Evolutionary conservation across 2,113 vertebrate species (phyloP), one percentile per base, ranked within the genome.

Genomic region (Syrmaticus mikado): DNA sequence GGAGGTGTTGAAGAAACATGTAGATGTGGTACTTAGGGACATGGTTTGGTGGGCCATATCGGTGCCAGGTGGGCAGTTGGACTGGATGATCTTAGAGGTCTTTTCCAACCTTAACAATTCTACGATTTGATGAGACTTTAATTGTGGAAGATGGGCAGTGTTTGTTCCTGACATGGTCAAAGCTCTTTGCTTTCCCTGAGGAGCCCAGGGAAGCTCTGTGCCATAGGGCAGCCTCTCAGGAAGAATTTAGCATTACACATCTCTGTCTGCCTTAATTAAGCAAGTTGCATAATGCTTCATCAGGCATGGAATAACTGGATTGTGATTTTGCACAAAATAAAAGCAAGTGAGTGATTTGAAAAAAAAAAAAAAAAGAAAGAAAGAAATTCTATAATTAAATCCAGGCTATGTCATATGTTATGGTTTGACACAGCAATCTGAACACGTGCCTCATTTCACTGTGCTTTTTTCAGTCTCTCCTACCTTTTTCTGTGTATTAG

Each of bases 321-420:
- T 76, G 41, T 76, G 72, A 73, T 64, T 73, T 84, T 91, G 78
- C 0, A 0, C 64, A 75, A 65, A 53, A 72, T 66, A 66, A 87
- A 70, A 25, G 4, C 40, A 76, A 45, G 71, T 87, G 78, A 60
- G 82, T 71, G 64, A 64, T 10, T 74, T 80, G 25, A 15, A 52
- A 52, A 52, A 25, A 52, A 62, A 85, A 91, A 58, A 50, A 25
- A 8, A 62, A 85, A 92, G 53, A 43, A 2, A 8, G 30, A 61
- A 18, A 18, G 57, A 20, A 79, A 15, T 80, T 90, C 81, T 93
- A 58, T 74, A 82, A 94, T 94, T 89, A 85, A 58, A 75, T 87
- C 68, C 11, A 55, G 3, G 52, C 38, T 84, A 5, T 75, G 60
- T 62, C 68, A 93, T 27, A 27, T n/a, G 8, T 62, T 87, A 3